A percentile compares a stretch with the other conserved stretches of the same genome.
Evolutionary conservation across 53 echinoderm and acorn worm species (phyloP).

Genomic region (Arbacia lixula): DNA sequence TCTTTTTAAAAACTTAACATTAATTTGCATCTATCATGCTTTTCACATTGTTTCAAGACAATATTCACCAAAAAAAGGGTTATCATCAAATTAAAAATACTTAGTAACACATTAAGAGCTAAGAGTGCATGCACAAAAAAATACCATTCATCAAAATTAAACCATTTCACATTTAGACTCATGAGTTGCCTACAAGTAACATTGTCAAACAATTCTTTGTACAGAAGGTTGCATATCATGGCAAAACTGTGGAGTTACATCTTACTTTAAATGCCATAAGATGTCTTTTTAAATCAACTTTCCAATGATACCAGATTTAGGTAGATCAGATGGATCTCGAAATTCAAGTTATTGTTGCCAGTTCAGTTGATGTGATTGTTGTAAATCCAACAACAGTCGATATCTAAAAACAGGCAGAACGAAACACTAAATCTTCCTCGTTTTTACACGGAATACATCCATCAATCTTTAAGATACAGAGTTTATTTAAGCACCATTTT

Average conservation of each 20-base stretch:
- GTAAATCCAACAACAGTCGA: neutral
- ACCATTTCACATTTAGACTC: no score
- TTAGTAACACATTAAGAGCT: no score
- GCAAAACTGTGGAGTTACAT: slow-evolving; percentile 11
- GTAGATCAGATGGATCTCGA: neutral
- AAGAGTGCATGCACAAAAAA: no score
- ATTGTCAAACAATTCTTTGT: no score
- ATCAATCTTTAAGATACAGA: neutral
- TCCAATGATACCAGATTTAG: neutral
- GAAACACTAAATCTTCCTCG: slow-evolving; percentile 15
- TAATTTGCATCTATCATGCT: no score
- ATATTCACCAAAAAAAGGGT: no score
- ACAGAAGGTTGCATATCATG: slow-evolving; percentile 15
- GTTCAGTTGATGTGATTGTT: slow-evolving; percentile 21
- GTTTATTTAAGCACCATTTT: slow-evolving; percentile 12
- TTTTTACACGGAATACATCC: slow-evolving; percentile 5
- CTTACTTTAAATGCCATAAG: slow-evolving; percentile 15
- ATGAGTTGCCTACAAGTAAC: no score
- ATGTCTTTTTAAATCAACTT: neutral
- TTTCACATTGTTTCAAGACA: no score
- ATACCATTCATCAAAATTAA: no score
- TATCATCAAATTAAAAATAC: no score
- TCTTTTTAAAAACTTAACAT: no score
- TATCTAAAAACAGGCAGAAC: slow-evolving; percentile 19
- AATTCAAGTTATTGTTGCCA: neutral